Percentiles rank a stretch among this genome's conserved stretches.
These are phyloP conservation scores for Hipparchia semele DNA, from an alignment of 2,888 invertebrate species.

Conservation along the genomic window DNA sequence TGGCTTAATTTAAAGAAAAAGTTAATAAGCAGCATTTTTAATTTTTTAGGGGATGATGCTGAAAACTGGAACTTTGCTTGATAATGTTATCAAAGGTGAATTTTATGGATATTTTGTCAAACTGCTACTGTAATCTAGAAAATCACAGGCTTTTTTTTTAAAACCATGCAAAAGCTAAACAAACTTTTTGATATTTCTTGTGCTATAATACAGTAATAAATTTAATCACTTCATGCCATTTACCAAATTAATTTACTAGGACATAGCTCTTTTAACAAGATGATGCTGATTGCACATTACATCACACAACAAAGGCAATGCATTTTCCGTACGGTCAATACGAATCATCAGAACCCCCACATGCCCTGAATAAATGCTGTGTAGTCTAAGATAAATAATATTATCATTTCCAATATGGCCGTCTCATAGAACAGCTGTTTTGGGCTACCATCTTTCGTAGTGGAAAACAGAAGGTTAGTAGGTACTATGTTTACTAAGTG, in stretches of 20 bases:
- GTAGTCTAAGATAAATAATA: too few species aligned
- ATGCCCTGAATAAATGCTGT: too few species aligned
- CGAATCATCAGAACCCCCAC: too few species aligned
- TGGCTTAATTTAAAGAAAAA: too few species aligned
- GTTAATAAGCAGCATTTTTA: background rate
- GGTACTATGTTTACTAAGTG: too few species aligned
- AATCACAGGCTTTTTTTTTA: conserved; percentile 17
- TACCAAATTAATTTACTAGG: conserved; percentile 15
- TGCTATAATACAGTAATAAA: conserved; percentile 17
- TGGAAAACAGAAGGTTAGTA: too few species aligned
- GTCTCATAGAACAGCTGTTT: too few species aligned
- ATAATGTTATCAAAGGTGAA: conserved; percentile 39
- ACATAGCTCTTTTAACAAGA: conserved; percentile 6
- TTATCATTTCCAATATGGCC: too few species aligned
- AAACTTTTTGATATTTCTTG: conserved; percentile 16
- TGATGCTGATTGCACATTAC: background rate
- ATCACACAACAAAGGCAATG: background rate
- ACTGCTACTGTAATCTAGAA: background rate
- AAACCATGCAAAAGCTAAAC: conserved; percentile 1
- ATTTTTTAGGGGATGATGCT: conserved; percentile 38
- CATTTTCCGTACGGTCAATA: background rate
- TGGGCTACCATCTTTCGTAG: too few species aligned
- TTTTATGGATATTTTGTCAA: background rate
- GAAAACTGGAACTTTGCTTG: conserved; percentile 38
- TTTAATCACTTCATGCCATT: conserved; percentile 15